Conservation (phyloP, 1,140 invertebrate species). For the Dendrolimus kikuchii region DNA sequence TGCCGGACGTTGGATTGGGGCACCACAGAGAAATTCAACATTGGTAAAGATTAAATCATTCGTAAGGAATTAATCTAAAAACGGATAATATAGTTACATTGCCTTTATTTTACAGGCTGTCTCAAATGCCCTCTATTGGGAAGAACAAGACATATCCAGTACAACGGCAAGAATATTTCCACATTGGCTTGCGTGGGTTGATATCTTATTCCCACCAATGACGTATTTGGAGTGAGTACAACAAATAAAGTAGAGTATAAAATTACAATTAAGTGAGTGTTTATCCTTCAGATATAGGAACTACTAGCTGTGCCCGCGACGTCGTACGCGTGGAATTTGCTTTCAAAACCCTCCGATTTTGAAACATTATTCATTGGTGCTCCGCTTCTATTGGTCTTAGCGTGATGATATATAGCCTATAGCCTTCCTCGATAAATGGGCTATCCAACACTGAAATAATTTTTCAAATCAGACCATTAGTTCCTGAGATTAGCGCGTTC, state of each 20-base stretch:
- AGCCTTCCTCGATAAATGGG: too few relatives aligned
- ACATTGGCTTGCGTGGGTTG: slow-evolving; percentile 53
- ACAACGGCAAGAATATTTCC: slow-evolving; percentile 50
- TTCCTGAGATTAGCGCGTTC: too few relatives aligned
- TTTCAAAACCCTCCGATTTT: too few relatives aligned
- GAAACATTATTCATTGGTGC: too few relatives aligned
- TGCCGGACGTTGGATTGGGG: slow-evolving; percentile 48
- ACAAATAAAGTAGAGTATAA: neutral
- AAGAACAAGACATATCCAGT: slow-evolving; percentile 49
- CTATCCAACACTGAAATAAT: too few relatives aligned
- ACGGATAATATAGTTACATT: neutral
- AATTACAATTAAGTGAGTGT: too few relatives aligned
- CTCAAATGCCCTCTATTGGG: slow-evolving; percentile 48
- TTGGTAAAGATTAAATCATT: slow-evolving; percentile 23
- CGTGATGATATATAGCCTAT: too few relatives aligned
- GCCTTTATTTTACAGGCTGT: slow-evolving; percentile 34
- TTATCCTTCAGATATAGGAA: too few relatives aligned
- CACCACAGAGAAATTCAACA: slow-evolving; percentile 39
- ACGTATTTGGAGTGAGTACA: slow-evolving; percentile 37
- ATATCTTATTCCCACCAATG: slow-evolving; percentile 41
- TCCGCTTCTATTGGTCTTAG: too few relatives aligned
- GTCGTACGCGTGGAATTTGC: too few relatives aligned
- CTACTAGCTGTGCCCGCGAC: too few relatives aligned
- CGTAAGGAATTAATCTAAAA: neutral
- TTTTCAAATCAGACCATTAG: too few relatives aligned